Percentiles rank a stretch among this genome's conserved stretches.
phyloP scores from a whole-genome alignment of 64 coral and sea anemone species.

The Dendrophyllia cribrosa region DNA sequence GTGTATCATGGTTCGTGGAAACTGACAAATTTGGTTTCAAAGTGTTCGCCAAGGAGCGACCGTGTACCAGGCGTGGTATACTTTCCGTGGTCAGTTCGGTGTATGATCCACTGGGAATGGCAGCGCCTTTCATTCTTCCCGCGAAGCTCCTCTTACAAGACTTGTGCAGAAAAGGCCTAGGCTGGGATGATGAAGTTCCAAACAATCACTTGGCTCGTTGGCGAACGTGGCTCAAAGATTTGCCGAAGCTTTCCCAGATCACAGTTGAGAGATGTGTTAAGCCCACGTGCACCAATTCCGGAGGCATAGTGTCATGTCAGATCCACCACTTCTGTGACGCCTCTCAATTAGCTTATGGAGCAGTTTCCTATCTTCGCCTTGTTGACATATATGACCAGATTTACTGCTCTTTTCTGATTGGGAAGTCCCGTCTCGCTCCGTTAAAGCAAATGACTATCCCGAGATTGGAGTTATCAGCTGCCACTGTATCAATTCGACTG shows the following conservation, averaged over 20 bases:
- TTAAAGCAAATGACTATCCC: conserved; percentile 21
- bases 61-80: conserved; percentile 60
- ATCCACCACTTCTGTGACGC: conserved; percentile 46
- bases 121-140: neutral
- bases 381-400: too few species aligned
- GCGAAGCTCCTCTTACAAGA: neutral
- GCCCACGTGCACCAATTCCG: neutral
- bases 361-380: conserved; percentile 25
- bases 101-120: neutral
- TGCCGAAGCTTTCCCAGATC: neutral
- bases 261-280: neutral
- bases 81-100: neutral
- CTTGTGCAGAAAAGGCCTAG: neutral
- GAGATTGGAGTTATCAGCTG: neutral
- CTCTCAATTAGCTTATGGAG: conserved; percentile 7
- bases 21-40: conserved; percentile 65
- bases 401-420: neutral
- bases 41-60: conserved; percentile 50
- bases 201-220: neutral
- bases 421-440: conserved; percentile 31
- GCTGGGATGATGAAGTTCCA: neutral
- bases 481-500: conserved; percentile 20
- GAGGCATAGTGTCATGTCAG: neutral
- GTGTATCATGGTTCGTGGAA: conserved; percentile 55
- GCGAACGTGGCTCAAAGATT: neutral